Evolutionary conservation across 2,113 vertebrate genomes (phyloP).

Genomic region (Calidris pugnax): DNA sequence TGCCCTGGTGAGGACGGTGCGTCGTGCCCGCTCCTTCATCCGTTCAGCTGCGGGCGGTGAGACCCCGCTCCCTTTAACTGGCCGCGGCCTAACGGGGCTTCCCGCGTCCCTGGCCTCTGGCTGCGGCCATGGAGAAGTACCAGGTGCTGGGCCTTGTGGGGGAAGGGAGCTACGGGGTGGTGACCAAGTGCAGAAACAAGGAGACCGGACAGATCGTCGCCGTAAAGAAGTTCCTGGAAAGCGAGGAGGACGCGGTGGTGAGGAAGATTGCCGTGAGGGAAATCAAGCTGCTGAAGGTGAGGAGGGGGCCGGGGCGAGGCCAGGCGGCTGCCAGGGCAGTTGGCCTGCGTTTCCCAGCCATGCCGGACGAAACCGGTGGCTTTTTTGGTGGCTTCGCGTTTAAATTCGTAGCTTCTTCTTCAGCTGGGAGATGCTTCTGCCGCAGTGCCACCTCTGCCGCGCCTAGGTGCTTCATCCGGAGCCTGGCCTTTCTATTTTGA

Average conservation of each 20-base stretch:
- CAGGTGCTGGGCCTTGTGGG: constrained; percentile 85
- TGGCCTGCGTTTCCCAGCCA: too few species aligned
- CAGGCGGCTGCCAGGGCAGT: not conserved
- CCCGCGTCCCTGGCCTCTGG: too few species aligned
- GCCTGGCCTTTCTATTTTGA: not conserved
- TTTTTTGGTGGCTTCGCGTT: accelerated
- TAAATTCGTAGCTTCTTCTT: accelerated
- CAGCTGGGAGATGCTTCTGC: not conserved
- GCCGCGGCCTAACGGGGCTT: too few species aligned
- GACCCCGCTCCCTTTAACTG: accelerated
- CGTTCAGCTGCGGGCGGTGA: accelerated
- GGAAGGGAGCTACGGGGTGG: constrained; percentile 87
- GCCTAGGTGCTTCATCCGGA: not conserved
- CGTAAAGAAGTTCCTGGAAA: constrained; percentile 89
- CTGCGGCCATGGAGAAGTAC: constrained; percentile 78
- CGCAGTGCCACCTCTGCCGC: accelerated
- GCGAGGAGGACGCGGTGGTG: constrained; percentile 84
- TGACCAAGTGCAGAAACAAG: constrained; percentile 85
- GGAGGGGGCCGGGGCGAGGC: too few species aligned
- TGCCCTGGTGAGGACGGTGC: not conserved
- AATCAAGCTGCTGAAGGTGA: constrained; percentile 76
- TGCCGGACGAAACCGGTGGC: accelerated
- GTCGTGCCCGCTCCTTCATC: accelerated
- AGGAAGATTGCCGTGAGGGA: constrained; percentile 84
- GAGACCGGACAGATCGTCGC: constrained; percentile 85